Conservation (phyloP, 1,140 invertebrate species). For the Calliopsis andreniformis region DNA sequence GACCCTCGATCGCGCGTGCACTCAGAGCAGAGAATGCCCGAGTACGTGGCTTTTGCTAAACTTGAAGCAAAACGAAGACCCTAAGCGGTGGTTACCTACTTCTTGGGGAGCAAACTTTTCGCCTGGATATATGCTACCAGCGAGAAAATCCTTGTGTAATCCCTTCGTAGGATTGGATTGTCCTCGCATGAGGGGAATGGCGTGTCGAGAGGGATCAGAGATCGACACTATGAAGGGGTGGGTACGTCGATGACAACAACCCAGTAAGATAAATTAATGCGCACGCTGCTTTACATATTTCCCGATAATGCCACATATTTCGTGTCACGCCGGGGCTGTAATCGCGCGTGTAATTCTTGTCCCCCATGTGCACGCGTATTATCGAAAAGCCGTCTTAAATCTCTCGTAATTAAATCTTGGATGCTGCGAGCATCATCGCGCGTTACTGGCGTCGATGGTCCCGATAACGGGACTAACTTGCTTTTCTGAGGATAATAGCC, state of each 20-base stretch:
- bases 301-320: conserved; percentile 61
- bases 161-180: conserved; percentile 6
- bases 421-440: conserved; percentile 14
- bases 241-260: conserved; percentile 42
- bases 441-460: not conserved
- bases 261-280: conserved; percentile 35
- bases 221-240: conserved; percentile 14
- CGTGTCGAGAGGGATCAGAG: not conserved
- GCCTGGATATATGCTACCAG: not conserved
- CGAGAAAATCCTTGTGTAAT: conserved; percentile 13
- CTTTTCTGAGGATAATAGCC: conserved; percentile 19
- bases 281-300: conserved; percentile 63
- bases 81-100: not conserved
- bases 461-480: conserved; percentile 22
- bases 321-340: conserved; percentile 44
- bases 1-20: not conserved
- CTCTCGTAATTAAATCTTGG: conserved; percentile 39
- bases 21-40: not conserved
- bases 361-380: conserved; percentile 23
- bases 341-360: conserved; percentile 59
- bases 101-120: not conserved
- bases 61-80: not conserved
- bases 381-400: conserved; percentile 43
- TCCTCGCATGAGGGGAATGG: not conserved
- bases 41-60: not conserved